Evolutionary conservation across 2,888 invertebrate genomes (phyloP).

Genomic region (Lycaena phlaeas): DNA sequence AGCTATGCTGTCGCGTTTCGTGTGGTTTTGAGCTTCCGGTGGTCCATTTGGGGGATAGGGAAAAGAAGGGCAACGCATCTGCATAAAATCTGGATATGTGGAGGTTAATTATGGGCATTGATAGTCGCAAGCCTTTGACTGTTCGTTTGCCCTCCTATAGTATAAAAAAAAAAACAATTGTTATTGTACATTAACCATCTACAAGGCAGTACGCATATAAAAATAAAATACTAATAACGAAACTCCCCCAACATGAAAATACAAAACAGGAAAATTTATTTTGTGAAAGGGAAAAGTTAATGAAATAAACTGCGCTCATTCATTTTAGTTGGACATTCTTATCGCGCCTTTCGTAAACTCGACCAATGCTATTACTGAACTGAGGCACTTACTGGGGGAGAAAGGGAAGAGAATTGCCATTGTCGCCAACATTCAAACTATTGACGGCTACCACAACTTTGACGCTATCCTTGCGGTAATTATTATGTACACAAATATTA

Average conservation of each 20-base stretch:
- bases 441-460: conserved; percentile 44
- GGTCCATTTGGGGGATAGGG: too few relatives aligned
- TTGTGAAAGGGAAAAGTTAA: conserved; percentile 15
- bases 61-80: too few relatives aligned
- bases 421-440: conserved; percentile 52
- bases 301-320: conserved; percentile 19
- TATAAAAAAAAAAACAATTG: too few relatives aligned
- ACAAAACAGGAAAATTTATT: conserved; percentile 12
- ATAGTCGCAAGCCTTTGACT: too few relatives aligned
- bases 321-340: conserved; percentile 49
- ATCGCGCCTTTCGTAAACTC: conserved; percentile 44
- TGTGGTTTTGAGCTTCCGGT: too few relatives aligned
- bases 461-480: conserved; percentile 46
- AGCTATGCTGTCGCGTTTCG: too few relatives aligned
- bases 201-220: too few relatives aligned
- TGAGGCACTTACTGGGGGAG: conserved; percentile 43
- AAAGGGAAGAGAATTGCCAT: conserved; percentile 53
- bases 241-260: conserved; percentile 1
- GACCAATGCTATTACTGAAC: conserved; percentile 31
- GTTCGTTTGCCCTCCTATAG: too few relatives aligned
- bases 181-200: too few relatives aligned
- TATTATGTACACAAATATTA: conserved; percentile 10
- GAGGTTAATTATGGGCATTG: too few relatives aligned
- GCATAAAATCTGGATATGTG: too few relatives aligned
- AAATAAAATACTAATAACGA: too few relatives aligned